Base-by-base conservation (phyloP, 1,140 invertebrate genomes). In the Acromyrmex echinatior region DNA sequence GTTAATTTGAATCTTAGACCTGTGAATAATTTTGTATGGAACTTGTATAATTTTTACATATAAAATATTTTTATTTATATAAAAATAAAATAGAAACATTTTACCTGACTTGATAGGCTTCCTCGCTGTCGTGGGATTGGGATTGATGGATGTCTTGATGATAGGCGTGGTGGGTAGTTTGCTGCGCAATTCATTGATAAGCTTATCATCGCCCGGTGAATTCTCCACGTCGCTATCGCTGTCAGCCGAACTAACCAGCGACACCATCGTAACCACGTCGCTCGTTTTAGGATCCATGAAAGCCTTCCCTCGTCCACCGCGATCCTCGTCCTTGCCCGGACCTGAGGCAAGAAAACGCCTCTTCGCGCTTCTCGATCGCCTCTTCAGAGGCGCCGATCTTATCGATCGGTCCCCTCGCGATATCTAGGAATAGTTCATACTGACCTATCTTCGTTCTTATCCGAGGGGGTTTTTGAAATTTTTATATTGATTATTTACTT, bases 181-280 rank as follows among this genome's bases (percentile, higher is more conserved):
- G 53, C 89, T 95, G 18, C 94, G 90, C 21, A 95, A 70, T 78
- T 95, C 93, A 45, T 92, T 91, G 56, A 95, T 95, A 10, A 95
- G 88, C 84, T 95, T 95, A 68, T 95, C 92, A 60, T 95, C 93
- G 3, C 91, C 92, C 73, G 89, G 91, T 0, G 93, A 93, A 58
- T 93, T 93, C 18, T 94, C 93, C 16, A 93, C 93, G 21, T 96
- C 96, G 58, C 93, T 95, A 14, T 96, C 96, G 84, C 96, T 96
- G 16, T 95, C 96, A 0, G 95, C 95, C 0, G 96, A 96, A 86
- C 96, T 96, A 4, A 96, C 92, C 7, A 96, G 87, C 0, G 96
- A 96, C 0, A 96, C 96, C 96, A 96, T 96, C 0, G 96, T 96
- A 2, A 96, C 93, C 5, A 96, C 94, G 49, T 96, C 96, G 0